Evolutionary conservation across 2,888 invertebrate genomes (phyloP), one percentile per base, ranked within the genome.

Genomic region (Sylvicola cinctus): DNA sequence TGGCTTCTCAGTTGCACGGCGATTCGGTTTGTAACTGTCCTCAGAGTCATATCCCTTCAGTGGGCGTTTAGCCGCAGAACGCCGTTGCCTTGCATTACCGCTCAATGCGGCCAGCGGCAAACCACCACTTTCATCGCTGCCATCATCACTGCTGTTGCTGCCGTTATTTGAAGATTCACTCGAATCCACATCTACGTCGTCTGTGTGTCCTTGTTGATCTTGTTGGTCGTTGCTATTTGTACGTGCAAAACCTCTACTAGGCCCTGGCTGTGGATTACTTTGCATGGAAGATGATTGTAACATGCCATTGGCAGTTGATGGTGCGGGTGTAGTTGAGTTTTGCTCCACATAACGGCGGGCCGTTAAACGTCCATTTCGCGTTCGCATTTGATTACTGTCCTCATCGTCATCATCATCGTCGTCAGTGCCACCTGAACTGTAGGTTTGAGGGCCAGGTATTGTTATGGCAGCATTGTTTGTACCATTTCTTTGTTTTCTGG

Each of bases 1-100:
- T 28, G 29, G 13, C 17, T 27, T 38, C 28, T 25, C 16, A 16
- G 16, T 23, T 29, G 8, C 3, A 12, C 51, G 50, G 12, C 44
- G 51, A 32, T 55, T 58, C 7, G 66, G 66, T 36, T 62, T 63
- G 41, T 66, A 68, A 43, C 61, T 60, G 12, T 67, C 68, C 40
- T 65, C 67, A 0, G 68, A 67, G 44, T 66, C 65, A 37, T 58
- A 55, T 23, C 55, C 57, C 25, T 41, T 41, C 13, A 39, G 43
- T 25, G 44, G 49, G 35, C 53, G 55, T 27, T 26, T 36, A 4
- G 20, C 20, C 4, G 8, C 20, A 6, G 20, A 20, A 8, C 20
- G 20, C 30, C 32, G 42, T 29, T 42, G 42, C 25, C 39, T 41
- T 36, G 27, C 36, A n/a, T 38, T 36, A 16, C 43, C 36, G 3